Evolutionary conservation across 2,113 vertebrate genomes (phyloP).

Genomic region (Rhinolophus ferrumequinum): DNA sequence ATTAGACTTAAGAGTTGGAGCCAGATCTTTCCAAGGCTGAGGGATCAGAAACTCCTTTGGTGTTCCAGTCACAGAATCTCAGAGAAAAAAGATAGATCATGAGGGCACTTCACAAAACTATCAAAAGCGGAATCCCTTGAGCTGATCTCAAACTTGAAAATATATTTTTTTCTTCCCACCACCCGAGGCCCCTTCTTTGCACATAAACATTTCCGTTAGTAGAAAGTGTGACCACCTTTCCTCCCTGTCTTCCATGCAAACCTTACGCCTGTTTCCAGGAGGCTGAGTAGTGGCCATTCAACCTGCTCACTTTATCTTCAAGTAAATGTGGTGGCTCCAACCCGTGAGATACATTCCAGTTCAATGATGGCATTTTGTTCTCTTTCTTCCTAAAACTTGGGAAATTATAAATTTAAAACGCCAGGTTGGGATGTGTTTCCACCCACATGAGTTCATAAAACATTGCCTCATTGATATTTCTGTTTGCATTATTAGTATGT

Average conservation of each 20-base stretch:
- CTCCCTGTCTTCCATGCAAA: neutral
- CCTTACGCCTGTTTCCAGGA: neutral
- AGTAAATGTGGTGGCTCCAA: neutral
- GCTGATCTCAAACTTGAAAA: neutral
- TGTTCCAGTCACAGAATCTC: neutral
- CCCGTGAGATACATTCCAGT: neutral
- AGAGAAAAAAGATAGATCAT: neutral
- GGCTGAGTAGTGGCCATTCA: neutral
- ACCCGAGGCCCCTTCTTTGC: neutral
- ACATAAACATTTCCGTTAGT: neutral
- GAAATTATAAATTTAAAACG: constrained; percentile 43
- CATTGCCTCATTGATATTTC: constrained; percentile 12
- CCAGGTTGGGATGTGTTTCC: constrained; percentile 13
- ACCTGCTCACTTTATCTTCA: neutral
- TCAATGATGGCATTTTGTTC: neutral
- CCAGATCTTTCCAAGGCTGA: neutral
- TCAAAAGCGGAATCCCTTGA: neutral
- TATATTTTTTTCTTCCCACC: neutral
- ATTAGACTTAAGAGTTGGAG: neutral
- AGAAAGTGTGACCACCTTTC: neutral
- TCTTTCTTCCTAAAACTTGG: constrained; percentile 17
- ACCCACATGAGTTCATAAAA: neutral
- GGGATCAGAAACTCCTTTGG: neutral
- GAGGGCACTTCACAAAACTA: neutral
- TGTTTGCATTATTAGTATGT: neutral